These are phyloP conservation scores for Labroides dimidiatus DNA, from an alignment of 2,797 vertebrate genomes.

Conservation along the genomic window DNA sequence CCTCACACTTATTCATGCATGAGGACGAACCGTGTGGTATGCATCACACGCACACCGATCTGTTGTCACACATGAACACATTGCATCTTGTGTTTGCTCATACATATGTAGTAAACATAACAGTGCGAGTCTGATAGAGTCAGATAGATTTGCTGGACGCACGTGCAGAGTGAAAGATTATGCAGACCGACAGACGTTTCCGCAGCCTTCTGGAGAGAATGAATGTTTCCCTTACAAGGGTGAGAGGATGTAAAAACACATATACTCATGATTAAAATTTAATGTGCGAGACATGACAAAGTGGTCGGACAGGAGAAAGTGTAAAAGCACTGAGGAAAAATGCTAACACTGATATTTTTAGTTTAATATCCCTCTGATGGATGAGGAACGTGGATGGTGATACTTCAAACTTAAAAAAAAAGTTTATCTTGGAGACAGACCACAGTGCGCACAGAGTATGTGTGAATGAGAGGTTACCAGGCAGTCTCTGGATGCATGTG, in stretches of 20 bases:
- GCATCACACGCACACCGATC: conserved; percentile 9
- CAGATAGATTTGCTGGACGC: conserved; percentile 14
- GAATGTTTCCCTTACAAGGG: conserved; percentile 10
- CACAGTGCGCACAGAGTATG: too few species aligned
- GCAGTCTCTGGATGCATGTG: too few species aligned
- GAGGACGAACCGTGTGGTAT: neutral
- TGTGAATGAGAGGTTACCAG: too few species aligned
- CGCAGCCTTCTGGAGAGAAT: conserved; percentile 21
- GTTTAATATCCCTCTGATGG: neutral
- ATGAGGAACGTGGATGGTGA: too few species aligned
- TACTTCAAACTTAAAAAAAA: too few species aligned
- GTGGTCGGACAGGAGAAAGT: conserved; percentile 1
- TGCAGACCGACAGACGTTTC: conserved; percentile 8
- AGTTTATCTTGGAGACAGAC: too few species aligned
- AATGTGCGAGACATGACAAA: neutral
- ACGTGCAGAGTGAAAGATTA: conserved; percentile 24
- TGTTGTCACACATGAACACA: conserved; percentile 18
- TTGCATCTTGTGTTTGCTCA: conserved; percentile 22
- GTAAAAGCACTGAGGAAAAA: neutral
- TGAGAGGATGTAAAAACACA: conserved; percentile 14
- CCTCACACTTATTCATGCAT: neutral
- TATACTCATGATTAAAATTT: neutral
- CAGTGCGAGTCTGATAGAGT: conserved; percentile 13
- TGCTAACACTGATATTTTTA: neutral
- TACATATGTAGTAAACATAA: neutral